Conservation (phyloP, 2,888 invertebrate species). For the Parnassius glacialis region DNA sequence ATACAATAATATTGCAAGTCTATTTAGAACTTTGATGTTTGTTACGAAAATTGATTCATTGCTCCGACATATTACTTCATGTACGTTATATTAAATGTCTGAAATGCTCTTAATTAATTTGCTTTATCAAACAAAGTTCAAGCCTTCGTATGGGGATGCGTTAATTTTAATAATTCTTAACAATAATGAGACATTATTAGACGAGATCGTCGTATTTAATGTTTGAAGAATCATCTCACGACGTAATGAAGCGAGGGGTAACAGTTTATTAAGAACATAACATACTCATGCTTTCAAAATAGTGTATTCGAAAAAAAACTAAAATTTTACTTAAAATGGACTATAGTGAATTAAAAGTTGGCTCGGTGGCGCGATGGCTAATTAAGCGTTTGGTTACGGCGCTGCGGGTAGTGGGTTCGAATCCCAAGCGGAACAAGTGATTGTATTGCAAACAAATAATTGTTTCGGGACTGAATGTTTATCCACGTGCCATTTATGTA, state of each 20-base stretch:
- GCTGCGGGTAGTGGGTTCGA: no score
- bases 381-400: no score
- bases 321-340: no score
- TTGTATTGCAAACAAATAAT: no score
- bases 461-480: no score
- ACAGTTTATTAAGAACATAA: constrained; percentile 45
- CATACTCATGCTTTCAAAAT: neutral
- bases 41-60: constrained; percentile 3
- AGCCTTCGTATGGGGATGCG: constrained; percentile 33
- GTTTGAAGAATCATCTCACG: constrained; percentile 65
- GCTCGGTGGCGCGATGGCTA: no score
- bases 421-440: no score
- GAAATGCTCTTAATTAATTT: constrained; percentile 26
- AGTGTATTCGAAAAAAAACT: neutral
- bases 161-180: constrained; percentile 64
- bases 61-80: constrained; percentile 14
- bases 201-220: constrained; percentile 63
- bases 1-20: neutral
- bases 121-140: constrained; percentile 22
- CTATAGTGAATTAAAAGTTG: no score
- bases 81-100: constrained; percentile 14
- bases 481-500: no score
- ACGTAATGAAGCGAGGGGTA: constrained; percentile 61
- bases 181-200: constrained; percentile 75
- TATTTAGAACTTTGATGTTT: neutral